Base-by-base conservation (phyloP, 2,113 vertebrate species). In the Lagenorhynchus albirostris region DNA sequence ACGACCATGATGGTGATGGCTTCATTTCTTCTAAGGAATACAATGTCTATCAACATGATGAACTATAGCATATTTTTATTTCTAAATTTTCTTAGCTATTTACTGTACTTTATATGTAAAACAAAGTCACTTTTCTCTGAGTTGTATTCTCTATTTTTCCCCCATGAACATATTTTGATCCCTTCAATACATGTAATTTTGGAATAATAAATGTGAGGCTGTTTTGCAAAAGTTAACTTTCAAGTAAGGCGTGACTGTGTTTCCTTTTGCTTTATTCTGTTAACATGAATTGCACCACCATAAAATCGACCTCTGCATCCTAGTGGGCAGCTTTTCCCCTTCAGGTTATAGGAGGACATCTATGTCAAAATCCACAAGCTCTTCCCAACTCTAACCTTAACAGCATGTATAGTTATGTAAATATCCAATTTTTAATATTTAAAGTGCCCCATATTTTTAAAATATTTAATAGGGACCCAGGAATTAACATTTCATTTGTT, bases 1-100 rank as follows among this genome's bases (percentile, higher is more conserved):
- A 98, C 20, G 99, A 99, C 96, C 98, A 98, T 0, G 98, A 99
- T 97, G 94, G 94, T 67, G 99, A 99, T 95, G 99, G 99, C 92
- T 97, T 98, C 94, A 99, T 99, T 98, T 99, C 99, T n/a, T 94
- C 99, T 25, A 99, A 98, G 84, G 99, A 99, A 98, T 99, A 99
- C 94, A 99, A 99, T 82, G 98, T 99, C 60, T 99, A 99, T 96
- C 98, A 99, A 60, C 99, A 99, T 25, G 99, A 99, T 97, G 99
- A 99, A 98, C 99, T 99, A 70, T 99, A 99, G 98, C 55, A 89
- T 55, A 89, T 73, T 93, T 79, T 92, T 94, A 20, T 65, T 89
- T 79, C 77, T 89, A 76, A 85, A 95, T 94, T 87, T 68, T 80
- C 90, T 73, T 41, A 33, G 1, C 70, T 94, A 9, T 76, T 93